Conservation (phyloP, 2,888 invertebrate species). For the Drosophila formosana region DNA sequence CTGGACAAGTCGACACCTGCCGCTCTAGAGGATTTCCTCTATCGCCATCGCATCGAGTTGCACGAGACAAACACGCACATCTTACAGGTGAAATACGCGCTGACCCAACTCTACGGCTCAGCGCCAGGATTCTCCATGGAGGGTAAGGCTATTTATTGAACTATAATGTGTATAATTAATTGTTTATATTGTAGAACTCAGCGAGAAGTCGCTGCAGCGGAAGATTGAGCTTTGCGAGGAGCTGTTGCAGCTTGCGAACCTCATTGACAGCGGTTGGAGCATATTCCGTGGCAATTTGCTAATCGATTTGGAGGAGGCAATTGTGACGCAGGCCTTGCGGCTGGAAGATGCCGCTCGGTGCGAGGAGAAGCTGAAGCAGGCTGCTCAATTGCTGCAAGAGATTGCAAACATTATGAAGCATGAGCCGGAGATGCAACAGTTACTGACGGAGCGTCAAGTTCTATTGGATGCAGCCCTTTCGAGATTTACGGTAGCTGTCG, state of each 20-base stretch:
- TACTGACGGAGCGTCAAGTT: conserved; percentile 86
- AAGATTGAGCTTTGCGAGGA: conserved; percentile 89
- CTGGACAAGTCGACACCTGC: conserved; percentile 86
- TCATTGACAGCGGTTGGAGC: conserved; percentile 89
- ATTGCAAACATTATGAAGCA: conserved; percentile 87
- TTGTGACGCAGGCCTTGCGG: conserved; percentile 87
- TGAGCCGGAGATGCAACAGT: conserved; percentile 87
- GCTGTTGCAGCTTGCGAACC: conserved; percentile 88
- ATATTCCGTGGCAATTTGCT: conserved; percentile 88
- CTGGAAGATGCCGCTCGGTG: conserved; percentile 85
- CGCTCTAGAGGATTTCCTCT: conserved; percentile 88
- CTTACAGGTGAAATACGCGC: conserved; percentile 89
- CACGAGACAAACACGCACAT: conserved; percentile 89
- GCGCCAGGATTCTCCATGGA: conserved; percentile 86
- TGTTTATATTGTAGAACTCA: conserved; percentile 85
- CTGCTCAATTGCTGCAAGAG: conserved; percentile 87
- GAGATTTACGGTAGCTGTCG: conserved; percentile 23
- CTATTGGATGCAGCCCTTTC: conserved; percentile 84
- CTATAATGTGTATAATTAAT: not conserved
- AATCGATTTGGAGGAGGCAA: conserved; percentile 88
- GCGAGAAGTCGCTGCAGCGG: conserved; percentile 86
- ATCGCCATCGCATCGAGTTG: conserved; percentile 88
- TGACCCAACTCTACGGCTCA: conserved; percentile 90
- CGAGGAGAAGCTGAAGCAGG: conserved; percentile 87
- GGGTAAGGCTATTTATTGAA: conserved; percentile 84